Evolutionary conservation across 1,140 invertebrate species (phyloP).

Genomic region (Formica selysi): DNA sequence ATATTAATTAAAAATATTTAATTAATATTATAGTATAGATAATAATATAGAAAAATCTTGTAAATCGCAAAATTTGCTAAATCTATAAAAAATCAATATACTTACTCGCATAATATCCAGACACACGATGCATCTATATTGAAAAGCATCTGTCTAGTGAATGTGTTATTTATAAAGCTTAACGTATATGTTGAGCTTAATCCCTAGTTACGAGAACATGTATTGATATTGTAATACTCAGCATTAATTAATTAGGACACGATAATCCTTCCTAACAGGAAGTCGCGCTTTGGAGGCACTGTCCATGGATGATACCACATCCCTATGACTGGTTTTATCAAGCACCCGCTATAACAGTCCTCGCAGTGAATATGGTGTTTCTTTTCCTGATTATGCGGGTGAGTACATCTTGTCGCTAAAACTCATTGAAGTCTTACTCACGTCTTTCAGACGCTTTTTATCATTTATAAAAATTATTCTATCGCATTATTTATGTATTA

Average conservation of each 20-base stretch:
- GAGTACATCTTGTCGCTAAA: constrained; percentile 80
- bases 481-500: neutral
- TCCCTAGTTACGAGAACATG: neutral
- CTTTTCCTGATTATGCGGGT: constrained; percentile 97
- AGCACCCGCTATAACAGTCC: constrained; percentile 90
- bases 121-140: neutral
- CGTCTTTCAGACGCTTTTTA: neutral
- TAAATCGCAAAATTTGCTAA: too few species aligned
- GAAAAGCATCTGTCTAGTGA: neutral
- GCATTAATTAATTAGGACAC: constrained; percentile 14
- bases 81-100: too few species aligned
- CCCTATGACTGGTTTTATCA: constrained; percentile 94
- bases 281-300: constrained; percentile 85
- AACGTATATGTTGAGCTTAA: neutral
- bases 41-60: too few species aligned
- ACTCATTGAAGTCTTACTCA: neutral
- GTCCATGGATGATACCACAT: constrained; percentile 91
- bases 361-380: constrained; percentile 94
- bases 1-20: too few species aligned
- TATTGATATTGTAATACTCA: neutral
- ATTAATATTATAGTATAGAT: too few species aligned
- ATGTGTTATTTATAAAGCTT: neutral
- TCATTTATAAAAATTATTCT: neutral
- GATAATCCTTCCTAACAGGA: constrained; percentile 73
- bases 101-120: neutral